A percentile compares a stretch with the other conserved stretches of the same genome.
Evolutionary conservation across 2,113 vertebrate species (phyloP).

Genomic region (Kryptolebias marmoratus): DNA sequence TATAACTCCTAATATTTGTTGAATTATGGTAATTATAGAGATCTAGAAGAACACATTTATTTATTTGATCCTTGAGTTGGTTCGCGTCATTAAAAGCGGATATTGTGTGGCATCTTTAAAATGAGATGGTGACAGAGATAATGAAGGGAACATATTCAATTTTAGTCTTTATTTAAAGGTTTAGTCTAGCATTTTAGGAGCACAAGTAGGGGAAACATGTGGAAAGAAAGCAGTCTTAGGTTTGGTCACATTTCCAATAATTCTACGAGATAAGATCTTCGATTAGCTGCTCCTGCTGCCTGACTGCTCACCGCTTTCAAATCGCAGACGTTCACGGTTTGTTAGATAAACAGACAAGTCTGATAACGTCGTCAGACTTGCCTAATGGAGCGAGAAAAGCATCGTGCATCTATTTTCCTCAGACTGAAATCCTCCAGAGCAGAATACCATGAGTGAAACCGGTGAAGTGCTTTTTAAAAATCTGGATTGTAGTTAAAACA

Average conservation of each 20-base stretch:
- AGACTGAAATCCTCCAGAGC: not conserved
- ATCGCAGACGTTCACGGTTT: not conserved
- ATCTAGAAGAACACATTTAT: not conserved
- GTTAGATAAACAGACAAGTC: conserved; percentile 1
- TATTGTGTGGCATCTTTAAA: not conserved
- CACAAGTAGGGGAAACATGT: no score
- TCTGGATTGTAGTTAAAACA: conserved; percentile 1
- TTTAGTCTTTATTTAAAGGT: not conserved
- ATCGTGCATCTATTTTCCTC: not conserved
- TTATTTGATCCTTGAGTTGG: not conserved
- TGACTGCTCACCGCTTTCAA: not conserved
- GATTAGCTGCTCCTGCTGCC: not conserved
- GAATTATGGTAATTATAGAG: not conserved
- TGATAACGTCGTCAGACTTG: not conserved
- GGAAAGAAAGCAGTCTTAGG: no score
- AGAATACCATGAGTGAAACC: not conserved
- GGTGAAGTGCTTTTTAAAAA: not conserved
- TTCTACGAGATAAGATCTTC: not conserved
- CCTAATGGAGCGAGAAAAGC: not conserved
- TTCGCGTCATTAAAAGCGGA: not conserved
- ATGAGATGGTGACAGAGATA: not conserved
- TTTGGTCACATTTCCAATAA: not conserved
- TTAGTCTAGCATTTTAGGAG: not conserved
- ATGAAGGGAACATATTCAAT: not conserved
- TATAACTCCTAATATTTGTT: not conserved